Evolutionary conservation across 2,888 invertebrate genomes (phyloP).

Genomic region (Esperia sulphurella): DNA sequence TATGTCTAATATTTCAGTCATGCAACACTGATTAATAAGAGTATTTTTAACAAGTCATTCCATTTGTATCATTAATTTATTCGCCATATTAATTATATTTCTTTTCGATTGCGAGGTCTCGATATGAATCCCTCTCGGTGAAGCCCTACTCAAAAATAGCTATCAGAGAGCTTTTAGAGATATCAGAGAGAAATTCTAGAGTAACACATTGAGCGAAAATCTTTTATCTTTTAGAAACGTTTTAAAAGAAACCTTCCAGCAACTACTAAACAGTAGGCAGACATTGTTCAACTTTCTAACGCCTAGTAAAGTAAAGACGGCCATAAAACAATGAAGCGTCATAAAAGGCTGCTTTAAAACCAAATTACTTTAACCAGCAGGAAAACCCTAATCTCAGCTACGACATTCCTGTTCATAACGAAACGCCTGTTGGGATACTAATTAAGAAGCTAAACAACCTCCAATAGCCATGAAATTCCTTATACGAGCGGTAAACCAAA

Average conservation of each 20-base stretch:
- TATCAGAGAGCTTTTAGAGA: too few species aligned
- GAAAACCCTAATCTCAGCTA: slow-evolving; percentile 44
- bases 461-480: slow-evolving; percentile 73
- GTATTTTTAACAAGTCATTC: too few species aligned
- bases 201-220: too few species aligned
- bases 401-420: slow-evolving; percentile 48
- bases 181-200: too few species aligned
- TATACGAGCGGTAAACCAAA: slow-evolving; percentile 69
- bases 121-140: too few species aligned
- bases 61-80: too few species aligned
- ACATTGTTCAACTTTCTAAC: slow-evolving; percentile 6
- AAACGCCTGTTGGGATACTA: slow-evolving; percentile 51
- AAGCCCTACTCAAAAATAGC: too few species aligned
- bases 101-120: too few species aligned
- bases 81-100: too few species aligned
- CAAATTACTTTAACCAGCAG: slow-evolving; percentile 46
- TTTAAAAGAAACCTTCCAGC: neutral
- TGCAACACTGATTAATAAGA: too few species aligned
- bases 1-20: too few species aligned
- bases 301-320: slow-evolving; percentile 9
- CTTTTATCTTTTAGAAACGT: too few species aligned
- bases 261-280: slow-evolving; percentile 2
- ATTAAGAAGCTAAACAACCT: slow-evolving; percentile 69
- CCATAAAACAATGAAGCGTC: slow-evolving; percentile 54
- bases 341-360: slow-evolving; percentile 47